phyloP scores from a whole-genome alignment of 1,140 invertebrate species.

The Cheumatopsyche charites region DNA sequence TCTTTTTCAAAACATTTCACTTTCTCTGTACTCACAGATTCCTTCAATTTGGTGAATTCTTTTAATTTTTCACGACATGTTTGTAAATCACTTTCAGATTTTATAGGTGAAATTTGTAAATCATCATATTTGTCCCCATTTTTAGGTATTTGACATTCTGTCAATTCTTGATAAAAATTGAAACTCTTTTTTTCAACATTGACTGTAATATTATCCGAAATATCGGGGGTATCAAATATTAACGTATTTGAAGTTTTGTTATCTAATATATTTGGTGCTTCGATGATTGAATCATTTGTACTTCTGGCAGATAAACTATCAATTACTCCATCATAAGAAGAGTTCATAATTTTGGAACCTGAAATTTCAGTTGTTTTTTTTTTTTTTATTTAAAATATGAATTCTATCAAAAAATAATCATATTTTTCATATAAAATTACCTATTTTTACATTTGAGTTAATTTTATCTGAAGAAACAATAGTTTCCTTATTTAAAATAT shows the following conservation, averaged over 20 bases:
- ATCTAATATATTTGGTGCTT: too few species aligned
- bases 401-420: too few species aligned
- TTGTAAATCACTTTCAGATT: slow-evolving; percentile 7
- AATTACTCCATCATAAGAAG: too few species aligned
- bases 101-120: not conserved
- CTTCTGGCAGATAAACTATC: too few species aligned
- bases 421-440: too few species aligned
- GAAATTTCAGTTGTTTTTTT: too few species aligned
- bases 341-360: too few species aligned
- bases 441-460: too few species aligned
- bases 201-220: not conserved
- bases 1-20: slow-evolving; percentile 30
- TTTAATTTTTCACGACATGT: slow-evolving; percentile 20
- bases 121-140: not conserved
- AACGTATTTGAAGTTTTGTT: not conserved
- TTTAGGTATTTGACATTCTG: not conserved
- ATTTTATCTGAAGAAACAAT: too few species aligned
- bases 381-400: too few species aligned
- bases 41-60: slow-evolving; percentile 21
- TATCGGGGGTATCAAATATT: not conserved
- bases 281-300: too few species aligned
- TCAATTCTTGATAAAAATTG: slow-evolving; percentile 25
- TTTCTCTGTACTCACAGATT: not conserved
- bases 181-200: not conserved
- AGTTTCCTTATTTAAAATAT: too few species aligned